Conservation (phyloP, 2,797 vertebrate genomes). For the Cossypha heuglini region DNA sequence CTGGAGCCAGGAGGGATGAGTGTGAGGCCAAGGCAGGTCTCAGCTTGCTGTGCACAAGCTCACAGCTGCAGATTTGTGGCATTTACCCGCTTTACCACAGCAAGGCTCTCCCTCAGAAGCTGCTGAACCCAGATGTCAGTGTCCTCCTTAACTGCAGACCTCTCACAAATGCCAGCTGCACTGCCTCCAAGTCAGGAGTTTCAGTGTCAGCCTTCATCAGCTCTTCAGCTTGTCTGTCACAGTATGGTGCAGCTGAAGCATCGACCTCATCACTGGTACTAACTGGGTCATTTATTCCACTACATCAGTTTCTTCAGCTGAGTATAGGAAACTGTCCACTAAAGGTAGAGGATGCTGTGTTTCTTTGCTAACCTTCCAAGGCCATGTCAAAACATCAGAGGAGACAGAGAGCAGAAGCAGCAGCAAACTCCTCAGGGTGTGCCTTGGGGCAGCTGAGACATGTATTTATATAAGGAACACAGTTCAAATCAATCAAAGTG, state of each 20-base stretch:
- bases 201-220: neutral
- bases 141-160: neutral
- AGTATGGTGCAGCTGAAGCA: neutral
- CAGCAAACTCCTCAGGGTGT: neutral
- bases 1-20: neutral
- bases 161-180: neutral
- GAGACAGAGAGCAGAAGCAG: neutral
- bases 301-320: neutral
- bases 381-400: neutral
- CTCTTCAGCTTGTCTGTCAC: neutral
- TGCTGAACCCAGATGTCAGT: neutral
- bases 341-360: neutral
- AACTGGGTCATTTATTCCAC: constrained; percentile 32
- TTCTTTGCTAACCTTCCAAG: neutral
- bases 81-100: neutral
- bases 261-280: neutral
- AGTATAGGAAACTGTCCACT: neutral
- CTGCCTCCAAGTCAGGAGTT: neutral
- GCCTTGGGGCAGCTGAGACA: neutral
- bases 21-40: neutral
- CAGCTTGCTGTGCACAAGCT: neutral
- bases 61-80: neutral
- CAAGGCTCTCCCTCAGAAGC: neutral
- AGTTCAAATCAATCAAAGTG: neutral
- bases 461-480: neutral